Evolutionary conservation across 2,113 vertebrate genomes (phyloP).

Genomic region (Speoplatyrhinus poulsoni): DNA sequence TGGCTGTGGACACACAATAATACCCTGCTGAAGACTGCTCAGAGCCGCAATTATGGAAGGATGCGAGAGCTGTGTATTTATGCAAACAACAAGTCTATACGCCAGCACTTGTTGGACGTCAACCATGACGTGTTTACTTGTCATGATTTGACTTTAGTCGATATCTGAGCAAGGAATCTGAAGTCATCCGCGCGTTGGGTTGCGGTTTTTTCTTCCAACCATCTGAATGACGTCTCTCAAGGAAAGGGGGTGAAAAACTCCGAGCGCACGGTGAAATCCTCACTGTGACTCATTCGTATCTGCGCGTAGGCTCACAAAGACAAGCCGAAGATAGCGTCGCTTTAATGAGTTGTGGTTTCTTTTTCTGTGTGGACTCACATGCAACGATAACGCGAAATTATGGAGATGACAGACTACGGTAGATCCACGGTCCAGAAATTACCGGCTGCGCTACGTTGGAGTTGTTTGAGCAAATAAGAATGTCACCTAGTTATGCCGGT

Average conservation of each 20-base stretch:
- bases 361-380: conserved; percentile 26
- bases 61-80: neutral
- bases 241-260: conserved; percentile 58
- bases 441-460: conserved; percentile 59
- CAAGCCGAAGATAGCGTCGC: conserved; percentile 31
- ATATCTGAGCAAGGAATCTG: conserved; percentile 45
- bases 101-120: neutral
- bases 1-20: too few species aligned
- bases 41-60: too few species aligned
- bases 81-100: neutral
- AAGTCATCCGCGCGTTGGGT: conserved; percentile 35
- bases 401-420: conserved; percentile 35
- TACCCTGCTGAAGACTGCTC: too few species aligned
- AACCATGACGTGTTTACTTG: conserved; percentile 35
- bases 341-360: conserved; percentile 55
- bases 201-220: conserved; percentile 10
- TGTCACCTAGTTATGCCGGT: conserved; percentile 73
- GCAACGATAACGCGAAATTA: conserved; percentile 8
- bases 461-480: conserved; percentile 60
- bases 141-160: conserved; percentile 5
- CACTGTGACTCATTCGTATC: conserved; percentile 71
- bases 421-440: too few species aligned
- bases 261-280: conserved; percentile 56
- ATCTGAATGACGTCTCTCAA: conserved; percentile 64
- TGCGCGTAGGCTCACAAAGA: conserved; percentile 53